Evolutionary conservation across 53 echinoderm and acorn worm genomes (phyloP), one percentile per base, ranked within the genome.

Genomic region (Paracentrotus lividus): DNA sequence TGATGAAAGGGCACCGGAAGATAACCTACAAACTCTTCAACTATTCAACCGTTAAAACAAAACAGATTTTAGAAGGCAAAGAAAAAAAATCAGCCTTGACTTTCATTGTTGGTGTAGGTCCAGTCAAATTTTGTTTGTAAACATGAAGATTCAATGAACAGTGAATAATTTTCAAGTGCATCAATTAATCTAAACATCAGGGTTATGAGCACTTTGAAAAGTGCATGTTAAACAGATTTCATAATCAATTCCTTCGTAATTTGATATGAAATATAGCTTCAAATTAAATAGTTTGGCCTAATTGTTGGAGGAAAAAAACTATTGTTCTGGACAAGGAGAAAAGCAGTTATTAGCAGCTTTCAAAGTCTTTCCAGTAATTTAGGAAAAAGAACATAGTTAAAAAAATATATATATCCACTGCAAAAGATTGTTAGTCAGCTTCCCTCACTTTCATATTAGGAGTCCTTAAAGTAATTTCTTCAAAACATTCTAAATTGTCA

Each of bases 1-100:
- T 13, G 15, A 38, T 38, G 18, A 69, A 38, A 34, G 38, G 69
- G 20, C 69, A 69, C 38, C 34, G 69, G 38, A 34, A 26, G 36
- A 69, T 31, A 69, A 38, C 45, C 78, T 78, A 78, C 23, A 44
- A 78, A 78, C n/a, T n/a, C n/a, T n/a, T n/a, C n/a, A n/a, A 13
- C 78, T 24, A 24, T n/a, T 43, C 8, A 78, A 24, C 78, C 13
- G 47, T n/a, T 24, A 45, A 78, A 13, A 45, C 23, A 44, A 78
- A 78, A 24, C 23, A 14, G 26, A 78, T 78, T 47, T 78, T 7
- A 45, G 78, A 44, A 38, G 69, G 45, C 78, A 78, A n/a, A n/a
- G 78, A 44, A 45, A 45, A 47, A 23, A 23, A 45, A 5, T 45
- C 47, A 78, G 7, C 78, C 78, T 78, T 78, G 78, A 47, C 47